A percentile compares a stretch with the other conserved stretches of the same genome.
Evolutionary conservation across 2,888 invertebrate species (phyloP).

Genomic region (Drosophila borealis): DNA sequence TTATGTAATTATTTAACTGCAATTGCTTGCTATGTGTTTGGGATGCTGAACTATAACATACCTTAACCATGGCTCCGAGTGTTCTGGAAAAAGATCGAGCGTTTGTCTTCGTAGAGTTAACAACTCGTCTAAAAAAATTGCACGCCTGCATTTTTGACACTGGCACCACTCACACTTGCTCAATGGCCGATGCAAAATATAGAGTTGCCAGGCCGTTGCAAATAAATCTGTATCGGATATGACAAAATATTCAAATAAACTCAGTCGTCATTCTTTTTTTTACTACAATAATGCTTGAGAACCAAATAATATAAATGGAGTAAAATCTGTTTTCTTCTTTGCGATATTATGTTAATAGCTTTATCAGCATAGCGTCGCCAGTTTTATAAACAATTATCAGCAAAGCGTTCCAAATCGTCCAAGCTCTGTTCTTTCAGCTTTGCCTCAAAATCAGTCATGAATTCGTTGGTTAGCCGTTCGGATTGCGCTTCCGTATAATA

Average conservation of each 20-base stretch:
- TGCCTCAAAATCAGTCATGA: constrained; percentile 83
- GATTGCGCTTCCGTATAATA: constrained; percentile 89
- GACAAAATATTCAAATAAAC: constrained; percentile 14
- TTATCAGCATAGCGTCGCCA: neutral
- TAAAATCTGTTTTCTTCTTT: constrained; percentile 6
- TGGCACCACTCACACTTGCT: constrained; percentile 38
- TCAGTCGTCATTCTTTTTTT: constrained; percentile 22
- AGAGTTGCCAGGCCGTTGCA: constrained; percentile 61
- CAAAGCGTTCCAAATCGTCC: constrained; percentile 83
- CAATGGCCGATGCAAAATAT: constrained; percentile 33
- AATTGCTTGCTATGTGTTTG: neutral
- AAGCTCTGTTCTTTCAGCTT: constrained; percentile 82
- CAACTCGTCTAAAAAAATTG: constrained; percentile 68
- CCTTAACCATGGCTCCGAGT: constrained; percentile 83
- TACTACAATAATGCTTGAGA: constrained; percentile 22
- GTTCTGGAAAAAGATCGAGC: constrained; percentile 78
- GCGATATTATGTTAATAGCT: neutral
- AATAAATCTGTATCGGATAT: constrained; percentile 6
- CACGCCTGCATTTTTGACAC: constrained; percentile 69
- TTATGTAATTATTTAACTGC: constrained; percentile 58
- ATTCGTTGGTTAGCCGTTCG: constrained; percentile 83
- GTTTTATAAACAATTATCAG: constrained; percentile 65
- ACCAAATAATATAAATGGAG: constrained; percentile 24
- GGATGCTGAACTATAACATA: constrained; percentile 45
- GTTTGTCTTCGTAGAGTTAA: constrained; percentile 59